These are phyloP conservation scores for Luidia sarsii DNA, from an alignment of 53 echinoderm and acorn worm genomes.

Conservation along the genomic window DNA sequence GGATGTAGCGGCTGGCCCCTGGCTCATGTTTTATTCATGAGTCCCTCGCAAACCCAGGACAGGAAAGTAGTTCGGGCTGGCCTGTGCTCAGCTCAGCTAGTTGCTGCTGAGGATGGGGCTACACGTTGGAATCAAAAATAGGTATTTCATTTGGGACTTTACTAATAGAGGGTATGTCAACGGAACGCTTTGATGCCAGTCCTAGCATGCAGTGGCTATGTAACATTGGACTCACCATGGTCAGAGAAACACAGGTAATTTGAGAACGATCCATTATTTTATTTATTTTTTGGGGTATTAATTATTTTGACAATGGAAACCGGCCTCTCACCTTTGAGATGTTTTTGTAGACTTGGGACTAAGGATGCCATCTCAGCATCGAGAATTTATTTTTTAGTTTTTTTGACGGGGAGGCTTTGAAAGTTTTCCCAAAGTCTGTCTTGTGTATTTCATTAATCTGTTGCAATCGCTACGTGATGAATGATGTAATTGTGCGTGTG, in stretches of 20 bases:
- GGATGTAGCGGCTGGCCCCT: constrained; percentile 32
- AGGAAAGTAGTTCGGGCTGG: constrained; percentile 76
- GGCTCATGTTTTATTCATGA: constrained; percentile 59
- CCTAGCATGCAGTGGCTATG: constrained; percentile 58
- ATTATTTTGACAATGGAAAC: too few species aligned
- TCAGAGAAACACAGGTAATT: constrained; percentile 54
- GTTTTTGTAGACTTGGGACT: too few species aligned
- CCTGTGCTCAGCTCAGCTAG: not conserved
- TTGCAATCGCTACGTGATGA: too few species aligned
- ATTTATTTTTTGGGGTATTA: too few species aligned
- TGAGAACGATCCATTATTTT: not conserved
- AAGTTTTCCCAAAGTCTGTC: too few species aligned
- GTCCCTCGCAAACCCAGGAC: constrained; percentile 23
- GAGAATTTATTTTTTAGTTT: too few species aligned
- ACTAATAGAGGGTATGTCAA: constrained; percentile 52
- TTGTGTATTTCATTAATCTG: too few species aligned
- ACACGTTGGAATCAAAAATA: constrained; percentile 51
- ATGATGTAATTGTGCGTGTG: too few species aligned
- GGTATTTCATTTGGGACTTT: constrained; percentile 55
- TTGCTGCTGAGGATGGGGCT: constrained; percentile 5
- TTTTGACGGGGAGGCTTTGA: too few species aligned
- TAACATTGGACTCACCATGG: constrained; percentile 44
- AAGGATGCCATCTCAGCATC: too few species aligned
- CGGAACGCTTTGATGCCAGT: constrained; percentile 24
- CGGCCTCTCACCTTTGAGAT: too few species aligned